Conservation (phyloP, 2,888 invertebrate species). For the Parnassius mnemosyne region DNA sequence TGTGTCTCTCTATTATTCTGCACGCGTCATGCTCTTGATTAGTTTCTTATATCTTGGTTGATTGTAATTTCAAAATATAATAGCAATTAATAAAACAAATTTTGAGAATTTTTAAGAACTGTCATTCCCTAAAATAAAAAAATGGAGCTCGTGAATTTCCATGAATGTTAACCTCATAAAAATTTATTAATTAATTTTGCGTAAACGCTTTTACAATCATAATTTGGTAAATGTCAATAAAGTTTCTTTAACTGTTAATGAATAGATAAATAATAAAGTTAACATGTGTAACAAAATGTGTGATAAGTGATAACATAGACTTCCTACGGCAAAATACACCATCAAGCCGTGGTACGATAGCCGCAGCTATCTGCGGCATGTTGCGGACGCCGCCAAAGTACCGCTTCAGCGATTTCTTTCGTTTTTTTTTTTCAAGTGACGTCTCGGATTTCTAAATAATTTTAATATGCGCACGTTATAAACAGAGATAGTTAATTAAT, state of each 20-base stretch:
- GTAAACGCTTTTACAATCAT: too few relatives aligned
- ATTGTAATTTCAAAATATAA: too few relatives aligned
- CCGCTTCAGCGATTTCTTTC: conserved; percentile 73
- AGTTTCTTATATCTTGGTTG: conserved; percentile 28
- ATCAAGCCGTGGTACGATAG: conserved; percentile 43
- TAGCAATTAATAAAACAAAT: too few relatives aligned
- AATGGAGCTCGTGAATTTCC: too few relatives aligned
- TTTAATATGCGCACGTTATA: conserved; percentile 74
- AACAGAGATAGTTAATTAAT: conserved; percentile 58
- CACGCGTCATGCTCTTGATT: conserved; percentile 35
- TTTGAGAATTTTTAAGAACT: too few relatives aligned
- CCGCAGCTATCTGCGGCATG: conserved; percentile 35
- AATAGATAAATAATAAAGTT: too few relatives aligned
- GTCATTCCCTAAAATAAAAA: too few relatives aligned
- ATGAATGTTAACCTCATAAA: too few relatives aligned
- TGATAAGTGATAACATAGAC: background rate
- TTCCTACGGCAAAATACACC: conserved; percentile 34
- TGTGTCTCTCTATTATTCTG: conserved; percentile 35
- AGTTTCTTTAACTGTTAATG: too few relatives aligned
- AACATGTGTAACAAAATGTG: background rate
- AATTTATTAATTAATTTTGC: too few relatives aligned
- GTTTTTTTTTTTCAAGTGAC: conserved; percentile 61
- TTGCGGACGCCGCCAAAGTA: conserved; percentile 32
- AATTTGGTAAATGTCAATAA: too few relatives aligned
- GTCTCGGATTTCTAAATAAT: conserved; percentile 77